Evolutionary conservation across 37 sponge, comb jelly and placozoan species (phyloP).

Genomic region (Hexactinellida sp.): DNA sequence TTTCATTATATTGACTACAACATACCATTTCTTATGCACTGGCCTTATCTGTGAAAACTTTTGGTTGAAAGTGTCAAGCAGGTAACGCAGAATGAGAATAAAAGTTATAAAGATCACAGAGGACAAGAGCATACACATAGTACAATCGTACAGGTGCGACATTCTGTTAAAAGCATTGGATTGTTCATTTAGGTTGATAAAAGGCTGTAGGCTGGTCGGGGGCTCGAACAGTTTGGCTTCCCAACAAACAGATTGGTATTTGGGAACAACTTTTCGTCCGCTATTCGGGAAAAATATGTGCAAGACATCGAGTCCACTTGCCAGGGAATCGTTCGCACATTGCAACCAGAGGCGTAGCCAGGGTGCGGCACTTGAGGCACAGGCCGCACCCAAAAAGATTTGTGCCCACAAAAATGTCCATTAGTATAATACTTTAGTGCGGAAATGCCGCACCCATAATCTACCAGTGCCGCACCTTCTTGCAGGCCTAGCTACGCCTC

Average conservation of each 20-base stretch:
- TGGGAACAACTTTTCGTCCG: conserved; percentile 16
- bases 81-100: not conserved
- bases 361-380: no score
- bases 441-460: no score
- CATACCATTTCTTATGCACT: conserved; percentile 72
- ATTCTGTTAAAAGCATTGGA: not conserved
- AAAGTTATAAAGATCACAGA: conserved; percentile 20
- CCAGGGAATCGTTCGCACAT: conserved; percentile 36
- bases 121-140: conserved; percentile 19
- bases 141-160: conserved; percentile 36
- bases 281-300: conserved; percentile 40
- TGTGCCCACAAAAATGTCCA: no score
- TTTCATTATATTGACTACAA: conserved; percentile 62
- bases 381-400: no score
- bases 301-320: conserved; percentile 43
- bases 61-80: conserved; percentile 31
- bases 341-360: conserved; percentile 11
- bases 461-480: no score
- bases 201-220: conserved; percentile 15
- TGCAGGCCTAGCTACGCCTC: no score
- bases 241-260: not conserved
- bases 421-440: no score
- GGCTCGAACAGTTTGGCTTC: conserved; percentile 28
- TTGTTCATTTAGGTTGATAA: not conserved
- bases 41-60: conserved; percentile 47